Conservation (phyloP, 2,113 vertebrate species). For the Polypterus senegalus region DNA sequence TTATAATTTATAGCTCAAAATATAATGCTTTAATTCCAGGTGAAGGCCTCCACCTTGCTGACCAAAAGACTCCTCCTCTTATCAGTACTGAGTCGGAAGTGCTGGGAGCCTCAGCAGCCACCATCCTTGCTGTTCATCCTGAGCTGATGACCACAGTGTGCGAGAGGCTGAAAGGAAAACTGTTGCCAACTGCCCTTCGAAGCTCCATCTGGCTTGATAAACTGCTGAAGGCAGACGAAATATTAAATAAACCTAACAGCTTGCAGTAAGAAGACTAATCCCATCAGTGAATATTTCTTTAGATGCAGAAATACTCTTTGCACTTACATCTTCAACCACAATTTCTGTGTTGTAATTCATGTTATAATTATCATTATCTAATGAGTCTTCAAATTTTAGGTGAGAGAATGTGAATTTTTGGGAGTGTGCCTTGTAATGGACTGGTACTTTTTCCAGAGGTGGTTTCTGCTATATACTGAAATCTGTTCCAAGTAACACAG, state of each 20-base stretch:
- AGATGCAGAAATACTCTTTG: no score
- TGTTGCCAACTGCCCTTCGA: conserved; percentile 21
- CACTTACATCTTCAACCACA: no score
- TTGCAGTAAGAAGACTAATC: conserved; percentile 12
- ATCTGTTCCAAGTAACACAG: no score
- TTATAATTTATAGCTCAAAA: not conserved
- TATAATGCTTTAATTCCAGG: not conserved
- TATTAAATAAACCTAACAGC: not conserved
- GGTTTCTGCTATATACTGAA: no score
- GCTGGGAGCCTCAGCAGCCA: conserved; percentile 16
- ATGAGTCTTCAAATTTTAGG: no score
- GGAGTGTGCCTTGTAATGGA: no score
- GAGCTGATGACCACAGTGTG: conserved; percentile 14
- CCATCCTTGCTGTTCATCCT: conserved; percentile 14
- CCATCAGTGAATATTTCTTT: no score
- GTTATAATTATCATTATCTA: no score
- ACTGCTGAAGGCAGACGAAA: conserved; percentile 17
- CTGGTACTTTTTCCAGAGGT: no score
- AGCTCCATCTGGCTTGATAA: conserved; percentile 22
- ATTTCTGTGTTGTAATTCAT: no score
- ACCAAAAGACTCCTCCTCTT: conserved; percentile 9
- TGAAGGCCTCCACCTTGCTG: not conserved
- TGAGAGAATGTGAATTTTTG: no score
- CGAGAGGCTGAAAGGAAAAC: conserved; percentile 16
- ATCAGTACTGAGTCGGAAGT: conserved; percentile 20